These are phyloP conservation scores for Sitodiplosis mosellana DNA, from an alignment of 1,140 invertebrate species.

Conservation along the genomic window DNA sequence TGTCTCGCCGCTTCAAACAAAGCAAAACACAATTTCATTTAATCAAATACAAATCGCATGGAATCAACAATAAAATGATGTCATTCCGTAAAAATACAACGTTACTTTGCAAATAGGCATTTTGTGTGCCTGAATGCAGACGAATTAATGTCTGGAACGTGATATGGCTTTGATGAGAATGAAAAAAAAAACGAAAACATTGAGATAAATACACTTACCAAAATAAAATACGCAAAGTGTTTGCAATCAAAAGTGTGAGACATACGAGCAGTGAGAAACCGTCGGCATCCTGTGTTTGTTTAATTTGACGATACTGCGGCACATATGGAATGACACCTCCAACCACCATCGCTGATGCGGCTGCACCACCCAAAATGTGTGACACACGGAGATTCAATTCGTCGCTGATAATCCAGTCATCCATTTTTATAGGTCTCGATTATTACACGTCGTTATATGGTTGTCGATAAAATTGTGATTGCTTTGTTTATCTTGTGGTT, in stretches of 20 bases:
- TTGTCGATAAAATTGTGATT: no score
- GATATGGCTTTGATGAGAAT: slow-evolving; percentile 51
- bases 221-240: slow-evolving; percentile 91
- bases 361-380: slow-evolving; percentile 44
- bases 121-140: not conserved
- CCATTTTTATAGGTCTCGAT: slow-evolving; percentile 8
- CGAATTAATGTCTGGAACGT: not conserved
- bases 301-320: slow-evolving; percentile 88
- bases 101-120: not conserved
- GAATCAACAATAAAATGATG: no score
- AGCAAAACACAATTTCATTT: no score
- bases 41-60: no score
- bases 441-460: no score
- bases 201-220: slow-evolving; percentile 52
- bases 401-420: slow-evolving; percentile 52
- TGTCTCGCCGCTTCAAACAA: no score
- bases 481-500: no score
- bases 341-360: slow-evolving; percentile 72
- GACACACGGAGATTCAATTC: slow-evolving; percentile 43
- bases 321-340: slow-evolving; percentile 74
- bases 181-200: slow-evolving; percentile 35
- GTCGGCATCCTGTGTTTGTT: slow-evolving; percentile 71
- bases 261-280: slow-evolving; percentile 97
- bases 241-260: slow-evolving; percentile 82
- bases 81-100: not conserved